These are phyloP conservation scores for Riptortus pedestris DNA, from an alignment of 1,140 invertebrate species.

Conservation along the genomic window DNA sequence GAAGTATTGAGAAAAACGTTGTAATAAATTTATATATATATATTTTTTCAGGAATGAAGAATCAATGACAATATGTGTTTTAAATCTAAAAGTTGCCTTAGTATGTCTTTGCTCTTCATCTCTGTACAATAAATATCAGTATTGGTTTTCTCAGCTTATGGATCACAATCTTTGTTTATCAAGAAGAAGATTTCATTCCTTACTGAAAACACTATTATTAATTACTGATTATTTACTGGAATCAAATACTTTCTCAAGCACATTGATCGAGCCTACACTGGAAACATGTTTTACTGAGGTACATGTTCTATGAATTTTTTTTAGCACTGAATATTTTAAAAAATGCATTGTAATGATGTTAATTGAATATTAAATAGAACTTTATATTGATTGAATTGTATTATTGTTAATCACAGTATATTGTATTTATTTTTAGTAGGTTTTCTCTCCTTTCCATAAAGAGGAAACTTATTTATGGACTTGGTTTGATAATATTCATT, in stretches of 20 bases:
- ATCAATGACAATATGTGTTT: neutral
- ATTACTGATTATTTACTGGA: constrained; percentile 48
- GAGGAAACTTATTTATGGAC: no score
- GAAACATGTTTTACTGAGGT: constrained; percentile 52
- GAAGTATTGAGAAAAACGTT: no score
- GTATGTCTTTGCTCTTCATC: constrained; percentile 47
- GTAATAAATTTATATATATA: no score
- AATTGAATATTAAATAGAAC: neutral
- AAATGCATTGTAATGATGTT: neutral
- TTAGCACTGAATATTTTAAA: constrained; percentile 14
- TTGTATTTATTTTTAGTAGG: no score
- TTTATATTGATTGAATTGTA: neutral
- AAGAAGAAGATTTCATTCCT: constrained; percentile 42
- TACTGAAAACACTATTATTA: constrained; percentile 44
- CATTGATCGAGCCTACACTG: constrained; percentile 44
- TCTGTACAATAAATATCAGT: constrained; percentile 52
- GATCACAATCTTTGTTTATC: constrained; percentile 55
- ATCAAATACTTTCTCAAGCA: constrained; percentile 42
- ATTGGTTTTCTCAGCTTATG: constrained; percentile 49
- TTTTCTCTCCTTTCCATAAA: no score
- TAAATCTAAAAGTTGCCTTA: constrained; percentile 46
- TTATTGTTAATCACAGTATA: neutral
- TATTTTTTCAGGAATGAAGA: constrained; percentile 7
- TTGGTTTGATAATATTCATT: no score
- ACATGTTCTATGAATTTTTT: constrained; percentile 29